Base-by-base conservation (phyloP, 2,113 vertebrate genomes). In the Tragelaphus buxtoni region DNA sequence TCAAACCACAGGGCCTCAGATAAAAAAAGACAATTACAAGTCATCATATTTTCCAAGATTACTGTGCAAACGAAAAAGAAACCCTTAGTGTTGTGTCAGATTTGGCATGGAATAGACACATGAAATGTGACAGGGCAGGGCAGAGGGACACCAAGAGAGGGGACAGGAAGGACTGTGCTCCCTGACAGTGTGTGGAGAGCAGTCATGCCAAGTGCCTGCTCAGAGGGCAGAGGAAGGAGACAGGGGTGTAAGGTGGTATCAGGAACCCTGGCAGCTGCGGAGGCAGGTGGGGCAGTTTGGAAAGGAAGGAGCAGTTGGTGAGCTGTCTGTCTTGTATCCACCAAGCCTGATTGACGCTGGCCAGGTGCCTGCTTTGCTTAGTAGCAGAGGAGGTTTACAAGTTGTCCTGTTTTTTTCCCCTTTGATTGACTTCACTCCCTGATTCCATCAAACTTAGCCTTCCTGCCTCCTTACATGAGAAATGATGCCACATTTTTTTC, bases 21-120 rank as follows among this genome's bases (percentile, higher is more conserved):
- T 85, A 45, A 53, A 83, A 74, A 86, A 56, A 93, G 69, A 69
- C 88, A 92, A 95, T 76, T 87, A 69, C 4, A 69, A 94, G 77
- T 35, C 39, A 83, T 84, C 56, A 56, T 74, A 45, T 86, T 97
- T 98, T 96, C 82, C 93, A 82, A 93, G 91, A 91, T 61, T 77
- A 91, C 92, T 95, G 9, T 80, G 53, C 51, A 79, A 96, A 84
- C 22, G 45, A 84, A 77, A 80, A 88, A 76, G 69, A 87, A 92
- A n/a, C 8, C 51, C 26, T 39, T 28, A 51, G 49, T 65, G 28
- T 53, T 84, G 42, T 91, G 63, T 93, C 76, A 91, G 32, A 90
- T 91, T 91, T 88, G 80, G 77, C 79, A 91, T 35, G 65, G 5
- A 90, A 61, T 39, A 83, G 49, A 96, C n/a, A 89, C 10, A 35